Percentiles rank a stretch among this genome's conserved stretches.
Conservation (phyloP, 2,113 vertebrate genomes). For the Semicossyphus pulcher region DNA sequence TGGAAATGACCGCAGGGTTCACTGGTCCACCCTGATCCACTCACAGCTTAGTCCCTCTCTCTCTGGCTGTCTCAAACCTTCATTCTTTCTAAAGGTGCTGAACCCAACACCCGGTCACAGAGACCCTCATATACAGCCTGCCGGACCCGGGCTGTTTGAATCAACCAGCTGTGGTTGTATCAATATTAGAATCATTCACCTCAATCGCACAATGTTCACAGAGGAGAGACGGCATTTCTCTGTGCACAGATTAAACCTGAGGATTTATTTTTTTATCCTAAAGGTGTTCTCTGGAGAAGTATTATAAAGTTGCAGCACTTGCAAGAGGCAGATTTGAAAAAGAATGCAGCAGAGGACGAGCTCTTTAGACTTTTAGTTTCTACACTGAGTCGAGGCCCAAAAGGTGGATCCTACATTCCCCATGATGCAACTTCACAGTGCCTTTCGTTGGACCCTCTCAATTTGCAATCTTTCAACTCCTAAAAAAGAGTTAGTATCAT, state of each 20-base stretch:
- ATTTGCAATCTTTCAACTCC: no score
- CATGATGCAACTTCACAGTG: not conserved
- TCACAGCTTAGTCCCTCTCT: slow-evolving; percentile 27
- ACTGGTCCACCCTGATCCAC: slow-evolving; percentile 45
- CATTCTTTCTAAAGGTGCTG: slow-evolving; percentile 12
- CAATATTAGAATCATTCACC: slow-evolving; percentile 36
- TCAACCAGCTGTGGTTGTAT: slow-evolving; percentile 25
- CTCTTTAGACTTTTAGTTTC: not conserved
- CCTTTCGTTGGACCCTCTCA: no score
- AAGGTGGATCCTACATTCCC: no score
- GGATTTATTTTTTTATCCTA: slow-evolving; percentile 34
- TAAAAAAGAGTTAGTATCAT: no score
- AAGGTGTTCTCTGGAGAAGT: slow-evolving; percentile 24
- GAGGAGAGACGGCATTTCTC: slow-evolving; percentile 2
- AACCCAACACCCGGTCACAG: slow-evolving; percentile 23
- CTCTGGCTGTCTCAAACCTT: not conserved
- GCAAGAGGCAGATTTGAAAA: slow-evolving; percentile 27
- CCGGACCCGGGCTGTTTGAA: slow-evolving; percentile 16
- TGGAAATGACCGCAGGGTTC: slow-evolving; percentile 64
- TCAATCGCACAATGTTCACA: slow-evolving; percentile 2
- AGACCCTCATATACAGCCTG: slow-evolving; percentile 28
- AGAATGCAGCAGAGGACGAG: not conserved
- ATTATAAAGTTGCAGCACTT: slow-evolving; percentile 8
- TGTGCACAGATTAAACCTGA: slow-evolving; percentile 31
- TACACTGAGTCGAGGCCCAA: no score